Base-by-base conservation (phyloP, 2,113 vertebrate genomes). In the Anolis sagrei region DNA sequence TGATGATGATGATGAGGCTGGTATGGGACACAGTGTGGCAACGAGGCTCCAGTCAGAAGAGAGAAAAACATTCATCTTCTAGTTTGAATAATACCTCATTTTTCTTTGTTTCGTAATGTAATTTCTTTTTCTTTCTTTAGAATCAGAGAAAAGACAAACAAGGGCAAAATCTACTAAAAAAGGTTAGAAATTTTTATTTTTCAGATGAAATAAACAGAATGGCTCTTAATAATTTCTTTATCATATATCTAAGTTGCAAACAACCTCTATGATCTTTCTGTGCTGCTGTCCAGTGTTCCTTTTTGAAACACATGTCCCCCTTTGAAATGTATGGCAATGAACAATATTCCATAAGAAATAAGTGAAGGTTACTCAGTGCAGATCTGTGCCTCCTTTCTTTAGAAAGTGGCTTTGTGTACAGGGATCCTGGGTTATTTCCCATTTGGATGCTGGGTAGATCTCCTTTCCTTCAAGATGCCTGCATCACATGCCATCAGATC, bases 91-190 rank as follows among this genome's bases (percentile, higher is more conserved):
- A n/a, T 5, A 5, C 80, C 32, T 77, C 36, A 44, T 25, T 23
- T 0, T 77, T 62, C 8, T 36, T 21, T 32, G 23, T 86, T 89
- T 34, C 76, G 36, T 90, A 14, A 76, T 14, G n/a, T 34, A 89
- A n/a, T 1, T 44, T n/a, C 72, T 84, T 89, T 78, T 87, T 58
- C 21, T 68, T 74, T 68, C 7, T 82, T 86, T 86, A 95, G 93
- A 79, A 84, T 80, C 80, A 62, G 54, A 82, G 83, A 89, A 77
- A 83, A 5, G 75, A 79, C 84, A 44, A 90, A 85, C 79, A 3
- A 86, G 5, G 75, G 86, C 84, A 32, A 79, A 4, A 84, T 25
- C 74, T 83, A 51, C 75, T 70, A 90, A 86, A 51, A 92, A 89
- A 62, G 78, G 89, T 93, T 82, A 88, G 88, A 80, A 19, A n/a